Percentiles rank a stretch among this genome's conserved stretches.
phyloP scores from a whole-genome alignment of 2,113 vertebrate species.

The Pungitius pungitius region DNA sequence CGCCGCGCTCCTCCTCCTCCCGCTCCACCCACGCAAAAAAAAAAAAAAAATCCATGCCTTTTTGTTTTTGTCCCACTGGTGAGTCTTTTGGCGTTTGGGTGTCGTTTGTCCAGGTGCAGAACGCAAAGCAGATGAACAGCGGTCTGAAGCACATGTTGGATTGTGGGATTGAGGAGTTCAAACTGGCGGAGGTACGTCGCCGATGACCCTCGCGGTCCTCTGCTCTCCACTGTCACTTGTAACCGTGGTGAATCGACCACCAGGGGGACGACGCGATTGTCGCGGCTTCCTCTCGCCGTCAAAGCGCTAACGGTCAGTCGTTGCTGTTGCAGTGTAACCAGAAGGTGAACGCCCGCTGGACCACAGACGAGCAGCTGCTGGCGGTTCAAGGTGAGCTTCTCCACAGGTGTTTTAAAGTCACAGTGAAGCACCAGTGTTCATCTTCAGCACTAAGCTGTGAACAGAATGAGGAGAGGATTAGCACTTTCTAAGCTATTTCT shows the following conservation, averaged over 20 bases:
- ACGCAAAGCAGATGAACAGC: conserved; percentile 98
- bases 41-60: background rate
- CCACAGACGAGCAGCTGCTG: conserved; percentile 98
- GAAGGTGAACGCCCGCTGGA: conserved; percentile 99
- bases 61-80: background rate
- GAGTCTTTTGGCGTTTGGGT: background rate
- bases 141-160: conserved; percentile 96
- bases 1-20: background rate
- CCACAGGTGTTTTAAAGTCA: background rate
- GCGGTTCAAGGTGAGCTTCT: conserved; percentile 92
- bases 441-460: background rate
- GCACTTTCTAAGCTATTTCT: too few species aligned
- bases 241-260: too few species aligned
- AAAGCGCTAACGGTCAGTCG: background rate
- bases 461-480: background rate
- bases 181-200: conserved; percentile 88
- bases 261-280: too few species aligned
- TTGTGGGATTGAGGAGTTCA: conserved; percentile 90
- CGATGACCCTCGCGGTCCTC: background rate
- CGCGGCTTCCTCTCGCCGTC: background rate
- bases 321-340: conserved; percentile 88
- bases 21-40: background rate
- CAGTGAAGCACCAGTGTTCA: background rate
- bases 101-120: conserved; percentile 90
- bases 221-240: background rate